Base-by-base conservation (phyloP, 37 sponge, comb jelly and placozoan genomes). In the Haliclona indistincta region DNA sequence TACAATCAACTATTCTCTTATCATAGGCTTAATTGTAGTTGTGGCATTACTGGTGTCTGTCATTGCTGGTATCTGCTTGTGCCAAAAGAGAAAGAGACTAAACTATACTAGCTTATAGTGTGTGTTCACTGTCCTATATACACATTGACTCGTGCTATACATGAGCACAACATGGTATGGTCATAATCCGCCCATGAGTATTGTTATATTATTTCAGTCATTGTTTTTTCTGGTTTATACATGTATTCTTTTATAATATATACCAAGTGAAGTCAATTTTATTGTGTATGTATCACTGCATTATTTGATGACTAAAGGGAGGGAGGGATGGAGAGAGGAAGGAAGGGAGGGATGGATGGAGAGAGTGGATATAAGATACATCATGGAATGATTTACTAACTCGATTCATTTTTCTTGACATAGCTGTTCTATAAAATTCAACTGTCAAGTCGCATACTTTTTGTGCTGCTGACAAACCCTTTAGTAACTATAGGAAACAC, bases 341-440 rank as follows among this genome's bases (percentile, higher is more conserved):
- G 65, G 36, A 32, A 32, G 36, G 4, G 33, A 34, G 65, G 36
- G 36, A 4, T 25, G 65, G 5, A 32, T 34, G 35, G 65, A 47
- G 51, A 15, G 15, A 47, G 15, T 15, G 65, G 36, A 64, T 4
- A 4, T 22, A 64, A 34, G 20, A 4, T 22, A 64, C 8, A 20
- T 23, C 8, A 20, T 60, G 8, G 8, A 38, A 68, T 23, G 23
- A 32, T 33, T 3, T 1, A 56, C 30, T 30, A 35, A 88, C 83
- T 74, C 84, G 84, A 20, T 85, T 80, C 28, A 84, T 74, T 47
- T 80, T 89, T 40, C 85, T 68, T 33, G 62, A 38, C 19, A 84
- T 54, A 19, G 84, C 58, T 52, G 79, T 41, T 28, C 79, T 42
- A 44, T 84, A 89, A 29, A 89, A 89, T 0, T 64, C 75, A 5